phyloP scores from a whole-genome alignment of 2,113 vertebrate genomes.

The Malurus elegans region DNA sequence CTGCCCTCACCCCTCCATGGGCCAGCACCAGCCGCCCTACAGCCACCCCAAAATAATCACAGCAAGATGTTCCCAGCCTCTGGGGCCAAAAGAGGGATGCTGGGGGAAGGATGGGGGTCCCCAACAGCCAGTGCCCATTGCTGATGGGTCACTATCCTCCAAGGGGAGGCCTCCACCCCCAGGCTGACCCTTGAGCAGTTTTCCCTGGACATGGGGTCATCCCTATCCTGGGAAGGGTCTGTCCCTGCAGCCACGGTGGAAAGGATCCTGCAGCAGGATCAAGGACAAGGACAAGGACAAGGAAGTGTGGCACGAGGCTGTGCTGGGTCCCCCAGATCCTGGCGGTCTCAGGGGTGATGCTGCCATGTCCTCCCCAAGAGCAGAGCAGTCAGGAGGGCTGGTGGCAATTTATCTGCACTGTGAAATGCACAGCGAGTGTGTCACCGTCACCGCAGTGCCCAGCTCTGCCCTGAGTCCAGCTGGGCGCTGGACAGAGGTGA shows the following conservation, averaged over 20 bases:
- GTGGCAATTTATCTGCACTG: not conserved
- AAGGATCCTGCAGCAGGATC: not conserved
- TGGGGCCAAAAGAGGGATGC: not conserved
- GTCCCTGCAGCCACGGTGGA: rapidly evolving
- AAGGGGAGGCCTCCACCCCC: not conserved
- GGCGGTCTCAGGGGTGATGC: not conserved
- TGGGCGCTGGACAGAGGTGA: not conserved
- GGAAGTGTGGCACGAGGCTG: not conserved
- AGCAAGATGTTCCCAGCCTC: slow-evolving; percentile 31
- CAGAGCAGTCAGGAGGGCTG: not conserved
- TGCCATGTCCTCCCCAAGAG: not conserved
- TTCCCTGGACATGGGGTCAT: not conserved
- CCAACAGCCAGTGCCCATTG: rapidly evolving
- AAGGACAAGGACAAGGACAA: rapidly evolving
- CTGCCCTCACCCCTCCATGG: not conserved
- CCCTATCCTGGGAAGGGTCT: not conserved
- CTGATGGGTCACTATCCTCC: not conserved
- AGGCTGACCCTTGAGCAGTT: not conserved
- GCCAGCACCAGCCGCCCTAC: not conserved
- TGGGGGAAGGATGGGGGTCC: not conserved
- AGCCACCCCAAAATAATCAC: not conserved
- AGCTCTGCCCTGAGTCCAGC: not conserved
- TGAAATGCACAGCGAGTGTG: rapidly evolving
- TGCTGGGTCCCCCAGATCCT: not conserved
- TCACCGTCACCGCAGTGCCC: rapidly evolving